Evolutionary conservation across 1,140 invertebrate species (phyloP), one percentile per base, ranked within the genome.

Genomic region (Hypsibius dujardini): DNA sequence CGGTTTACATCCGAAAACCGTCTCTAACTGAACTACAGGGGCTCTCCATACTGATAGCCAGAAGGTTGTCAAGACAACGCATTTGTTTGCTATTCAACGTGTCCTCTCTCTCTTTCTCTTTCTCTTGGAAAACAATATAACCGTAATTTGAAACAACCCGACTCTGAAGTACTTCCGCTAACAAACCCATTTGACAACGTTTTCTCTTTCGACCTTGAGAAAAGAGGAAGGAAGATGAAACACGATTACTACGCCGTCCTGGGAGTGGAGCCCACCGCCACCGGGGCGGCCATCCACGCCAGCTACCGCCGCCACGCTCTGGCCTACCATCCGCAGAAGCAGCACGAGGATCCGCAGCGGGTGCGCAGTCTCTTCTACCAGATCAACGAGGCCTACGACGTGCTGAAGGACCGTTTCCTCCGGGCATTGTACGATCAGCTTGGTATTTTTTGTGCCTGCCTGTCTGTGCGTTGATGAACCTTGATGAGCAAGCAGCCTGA

Each of bases 341-440:
- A 42, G 3, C 62, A 67, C 42, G 42, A 12, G 42, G 42, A 67
- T 3, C 62, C 62, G 3, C 7, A 67, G 12, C 3, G 3, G 7
- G 62, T 42, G 3, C 7, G 42, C 7, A 42, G 3, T 3, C 7
- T 3, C 42, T 67, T 67, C 42, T 42, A 3, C 7, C 7, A 67
- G 7, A 3, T 67, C 12, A 42, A 3, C 3, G 62, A 67, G 45
- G 62, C 62, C 42, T 67, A 67, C 62, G 62, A 67, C 42, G 42
- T 67, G 3, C 45, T 67, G 42, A 7, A 42, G 7, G 42, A 67
- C 42, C 42, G 7, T 3, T 14, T 42, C 3, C 42, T 42, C 42
- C 62, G 62, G 7, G 42, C 12, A 67, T 7, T 67, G 62, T 67
- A 67, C 62, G 62, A 67, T 42, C 7, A 67, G 42, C 42, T 67